Evolutionary conservation across 2,888 invertebrate genomes (phyloP).

Genomic region (Tachystola acroxantha): DNA sequence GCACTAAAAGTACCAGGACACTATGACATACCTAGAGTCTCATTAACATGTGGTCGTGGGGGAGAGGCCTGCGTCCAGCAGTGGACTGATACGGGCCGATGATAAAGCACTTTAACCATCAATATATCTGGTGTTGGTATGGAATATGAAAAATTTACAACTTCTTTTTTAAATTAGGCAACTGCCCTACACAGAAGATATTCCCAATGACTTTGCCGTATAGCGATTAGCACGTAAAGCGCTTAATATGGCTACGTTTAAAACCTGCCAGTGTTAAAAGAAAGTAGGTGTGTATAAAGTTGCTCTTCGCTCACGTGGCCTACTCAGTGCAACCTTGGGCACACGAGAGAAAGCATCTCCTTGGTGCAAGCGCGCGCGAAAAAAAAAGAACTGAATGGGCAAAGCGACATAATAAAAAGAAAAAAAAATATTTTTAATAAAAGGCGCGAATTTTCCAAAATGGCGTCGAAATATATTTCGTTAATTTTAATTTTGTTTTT

Average conservation of each 20-base stretch:
- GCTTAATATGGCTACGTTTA: neutral
- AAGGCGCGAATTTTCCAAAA: conserved; percentile 31
- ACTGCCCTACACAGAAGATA: no score
- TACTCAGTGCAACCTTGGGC: conserved; percentile 50
- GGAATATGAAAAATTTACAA: no score
- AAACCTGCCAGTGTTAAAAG: conserved; percentile 29
- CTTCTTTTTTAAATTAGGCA: no score
- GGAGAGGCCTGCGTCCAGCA: no score
- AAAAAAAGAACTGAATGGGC: conserved; percentile 17
- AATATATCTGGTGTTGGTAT: no score
- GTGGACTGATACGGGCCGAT: no score
- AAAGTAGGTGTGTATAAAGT: conserved; percentile 44
- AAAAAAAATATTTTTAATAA: no score
- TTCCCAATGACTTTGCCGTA: no score
- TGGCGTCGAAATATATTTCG: conserved; percentile 37
- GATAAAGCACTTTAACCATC: no score
- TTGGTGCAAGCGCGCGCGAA: conserved; percentile 17
- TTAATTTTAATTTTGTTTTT: conserved; percentile 35
- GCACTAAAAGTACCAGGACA: no score
- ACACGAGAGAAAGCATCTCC: conserved; percentile 26
- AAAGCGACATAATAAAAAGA: conserved; percentile 17
- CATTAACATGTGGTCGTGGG: no score
- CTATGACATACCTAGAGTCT: no score
- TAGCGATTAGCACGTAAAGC: neutral
- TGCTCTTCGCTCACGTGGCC: conserved; percentile 22